Conservation (phyloP, 23 tunicate genomes). For the Trididemnum clinides region DNA sequence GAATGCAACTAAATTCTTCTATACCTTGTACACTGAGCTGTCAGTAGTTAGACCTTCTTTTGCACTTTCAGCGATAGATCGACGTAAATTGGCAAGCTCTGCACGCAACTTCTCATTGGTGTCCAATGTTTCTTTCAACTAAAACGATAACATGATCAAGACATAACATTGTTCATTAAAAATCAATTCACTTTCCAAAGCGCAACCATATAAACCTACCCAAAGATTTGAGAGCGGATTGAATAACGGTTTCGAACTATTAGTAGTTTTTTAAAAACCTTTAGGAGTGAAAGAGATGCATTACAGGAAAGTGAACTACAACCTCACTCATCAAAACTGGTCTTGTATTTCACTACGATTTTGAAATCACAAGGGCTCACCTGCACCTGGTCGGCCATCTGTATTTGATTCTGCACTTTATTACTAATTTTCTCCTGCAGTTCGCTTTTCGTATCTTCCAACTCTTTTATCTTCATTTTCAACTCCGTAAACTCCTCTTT, state of each 20-base stretch:
- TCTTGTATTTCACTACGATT: no score
- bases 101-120: slow-evolving; percentile 51
- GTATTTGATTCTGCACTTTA: slow-evolving; percentile 33
- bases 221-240: neutral
- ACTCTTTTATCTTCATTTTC: slow-evolving; percentile 56
- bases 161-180: neutral
- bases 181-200: neutral
- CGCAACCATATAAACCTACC: neutral
- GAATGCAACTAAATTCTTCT: no score
- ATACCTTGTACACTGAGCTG: slow-evolving; percentile 71
- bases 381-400: neutral
- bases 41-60: slow-evolving; percentile 42
- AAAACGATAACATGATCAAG: neutral
- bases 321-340: no score
- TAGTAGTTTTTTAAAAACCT: no score
- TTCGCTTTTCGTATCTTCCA: slow-evolving; percentile 51
- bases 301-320: no score
- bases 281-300: no score
- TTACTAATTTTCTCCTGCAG: slow-evolving; percentile 47
- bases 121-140: slow-evolving; percentile 54
- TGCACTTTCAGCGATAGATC: slow-evolving; percentile 62
- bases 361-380: no score
- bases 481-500: slow-evolving; percentile 37
- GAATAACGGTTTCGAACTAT: neutral
- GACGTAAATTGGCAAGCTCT: slow-evolving; percentile 56